Evolutionary conservation across 2,888 invertebrate species (phyloP).

Genomic region (Dynastes grantii): DNA sequence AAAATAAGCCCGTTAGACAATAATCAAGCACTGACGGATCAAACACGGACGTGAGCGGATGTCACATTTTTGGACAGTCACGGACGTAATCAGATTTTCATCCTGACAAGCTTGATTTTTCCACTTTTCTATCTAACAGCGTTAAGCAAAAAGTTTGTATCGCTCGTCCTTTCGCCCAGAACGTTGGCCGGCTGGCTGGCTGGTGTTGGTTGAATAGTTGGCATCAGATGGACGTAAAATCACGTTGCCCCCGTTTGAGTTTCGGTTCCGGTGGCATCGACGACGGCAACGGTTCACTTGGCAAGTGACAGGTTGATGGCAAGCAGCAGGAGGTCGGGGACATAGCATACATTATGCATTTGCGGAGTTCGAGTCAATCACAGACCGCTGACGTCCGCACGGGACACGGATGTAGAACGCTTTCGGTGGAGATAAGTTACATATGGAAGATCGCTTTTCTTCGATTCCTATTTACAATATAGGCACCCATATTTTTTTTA

Average conservation of each 20-base stretch:
- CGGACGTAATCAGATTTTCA: constrained; percentile 20
- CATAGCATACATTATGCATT: constrained; percentile 61
- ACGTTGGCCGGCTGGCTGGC: background rate
- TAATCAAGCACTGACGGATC: no score
- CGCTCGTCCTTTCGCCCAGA: background rate
- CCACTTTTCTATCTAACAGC: constrained; percentile 22
- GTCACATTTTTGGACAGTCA: constrained; percentile 15
- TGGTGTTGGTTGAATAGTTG: background rate
- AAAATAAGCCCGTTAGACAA: no score
- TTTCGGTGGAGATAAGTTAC: constrained; percentile 1
- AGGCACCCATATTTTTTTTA: no score
- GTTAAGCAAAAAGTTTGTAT: constrained; percentile 24
- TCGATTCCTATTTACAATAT: background rate
- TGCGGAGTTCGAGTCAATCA: constrained; percentile 63
- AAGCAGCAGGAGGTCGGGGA: constrained; percentile 49
- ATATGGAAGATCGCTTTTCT: constrained; percentile 14
- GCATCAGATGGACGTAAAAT: constrained; percentile 42
- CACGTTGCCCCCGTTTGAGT: constrained; percentile 31
- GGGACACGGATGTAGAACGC: constrained; percentile 2
- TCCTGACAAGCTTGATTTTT: constrained; percentile 7
- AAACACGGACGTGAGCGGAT: background rate
- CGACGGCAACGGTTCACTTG: constrained; percentile 53
- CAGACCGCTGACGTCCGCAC: constrained; percentile 60
- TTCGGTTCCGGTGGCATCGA: constrained; percentile 26
- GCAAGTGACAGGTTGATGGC: constrained; percentile 57